These are phyloP conservation scores for Irena cyanogastra DNA, from an alignment of 2,113 vertebrate genomes.

Conservation along the genomic window DNA sequence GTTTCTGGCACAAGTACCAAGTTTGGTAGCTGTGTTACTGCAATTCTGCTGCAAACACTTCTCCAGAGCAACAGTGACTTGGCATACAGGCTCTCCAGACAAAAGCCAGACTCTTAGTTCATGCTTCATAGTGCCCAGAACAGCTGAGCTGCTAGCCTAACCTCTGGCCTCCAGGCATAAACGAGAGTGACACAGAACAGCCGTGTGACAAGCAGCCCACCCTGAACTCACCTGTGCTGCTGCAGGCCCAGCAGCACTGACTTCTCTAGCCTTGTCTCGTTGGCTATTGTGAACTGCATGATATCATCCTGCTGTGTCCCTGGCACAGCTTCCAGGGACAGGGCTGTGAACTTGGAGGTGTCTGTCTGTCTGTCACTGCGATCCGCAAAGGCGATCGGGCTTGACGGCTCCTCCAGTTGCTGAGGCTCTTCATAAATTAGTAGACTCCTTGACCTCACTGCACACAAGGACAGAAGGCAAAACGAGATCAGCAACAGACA, in stretches of 20 bases:
- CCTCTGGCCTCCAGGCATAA: not conserved
- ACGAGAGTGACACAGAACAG: not conserved
- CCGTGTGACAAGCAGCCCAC: fast-evolving
- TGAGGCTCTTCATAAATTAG: constrained; percentile 84
- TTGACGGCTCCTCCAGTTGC: constrained; percentile 76
- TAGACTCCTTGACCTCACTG: constrained; percentile 92
- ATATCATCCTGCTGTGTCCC: constrained; percentile 45
- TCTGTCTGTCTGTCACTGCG: constrained; percentile 74
- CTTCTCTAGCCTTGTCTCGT: constrained; percentile 80
- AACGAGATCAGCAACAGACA: not conserved
- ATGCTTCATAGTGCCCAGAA: not conserved
- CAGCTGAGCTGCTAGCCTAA: not conserved
- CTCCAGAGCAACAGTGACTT: not conserved
- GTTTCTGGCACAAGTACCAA: not conserved
- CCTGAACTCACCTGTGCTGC: constrained; percentile 70
- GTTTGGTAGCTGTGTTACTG: not conserved
- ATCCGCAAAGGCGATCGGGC: constrained; percentile 79
- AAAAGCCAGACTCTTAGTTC: not conserved
- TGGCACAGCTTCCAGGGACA: constrained; percentile 67
- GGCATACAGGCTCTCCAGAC: not conserved
- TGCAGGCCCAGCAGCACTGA: constrained; percentile 83
- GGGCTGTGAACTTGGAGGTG: constrained; percentile 73
- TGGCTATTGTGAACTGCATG: constrained; percentile 78
- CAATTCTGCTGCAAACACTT: not conserved
- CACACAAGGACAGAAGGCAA: not conserved